Evolutionary conservation across 2,797 vertebrate genomes (phyloP).

Genomic region (Pseudomugil gertrudae): DNA sequence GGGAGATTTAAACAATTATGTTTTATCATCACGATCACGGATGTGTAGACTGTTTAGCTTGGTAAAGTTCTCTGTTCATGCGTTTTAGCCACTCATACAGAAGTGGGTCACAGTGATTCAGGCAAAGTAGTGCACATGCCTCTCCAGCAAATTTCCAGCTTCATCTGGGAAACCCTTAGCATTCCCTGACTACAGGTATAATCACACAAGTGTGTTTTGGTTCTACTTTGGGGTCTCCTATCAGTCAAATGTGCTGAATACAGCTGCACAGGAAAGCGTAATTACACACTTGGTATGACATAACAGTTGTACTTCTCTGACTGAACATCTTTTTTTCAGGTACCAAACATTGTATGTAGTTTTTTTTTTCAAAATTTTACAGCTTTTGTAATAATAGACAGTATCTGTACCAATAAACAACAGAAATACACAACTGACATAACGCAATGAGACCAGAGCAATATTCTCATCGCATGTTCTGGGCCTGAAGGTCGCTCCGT

Average conservation of each 20-base stretch:
- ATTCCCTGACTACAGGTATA: constrained; percentile 1
- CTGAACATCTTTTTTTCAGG: not conserved
- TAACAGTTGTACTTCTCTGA: not conserved
- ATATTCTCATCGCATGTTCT: constrained; percentile 18
- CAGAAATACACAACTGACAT: not conserved
- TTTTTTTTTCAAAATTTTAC: not conserved
- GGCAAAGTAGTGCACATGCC: constrained; percentile 4
- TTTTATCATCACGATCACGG: not conserved
- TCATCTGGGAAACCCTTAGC: not conserved
- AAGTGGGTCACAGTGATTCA: constrained; percentile 9
- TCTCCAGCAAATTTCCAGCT: constrained; percentile 3
- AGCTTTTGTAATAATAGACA: no score
- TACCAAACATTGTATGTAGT: not conserved
- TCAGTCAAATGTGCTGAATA: not conserved
- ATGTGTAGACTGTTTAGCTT: not conserved
- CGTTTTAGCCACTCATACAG: constrained; percentile 5
- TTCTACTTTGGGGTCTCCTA: not conserved
- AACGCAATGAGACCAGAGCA: constrained; percentile 16
- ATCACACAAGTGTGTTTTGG: not conserved
- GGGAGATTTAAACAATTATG: not conserved
- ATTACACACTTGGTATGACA: not conserved
- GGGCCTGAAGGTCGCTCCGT: no score
- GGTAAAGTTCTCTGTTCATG: not conserved
- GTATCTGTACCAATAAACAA: not conserved
- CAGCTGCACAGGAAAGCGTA: not conserved